phyloP scores from a whole-genome alignment of 2,113 vertebrate species.

The Sus scrofa region T2T-Sscrofa CM000824.6:197484001-197484500 shows the following conservation, averaged over 20 bases:
- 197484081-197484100: not conserved
- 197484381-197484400: not conserved
- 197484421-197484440: not conserved
- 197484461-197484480: not conserved
- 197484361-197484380: not conserved
- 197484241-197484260: not conserved
- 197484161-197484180: not conserved
- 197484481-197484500: not conserved
- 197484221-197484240: not conserved
- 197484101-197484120: not conserved
- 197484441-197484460: not conserved
- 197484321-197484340: not conserved
- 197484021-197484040: not conserved
- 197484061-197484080: not conserved
- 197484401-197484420: not conserved
- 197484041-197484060: not conserved
- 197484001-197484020: not conserved
- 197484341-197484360: not conserved
- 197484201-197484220: not conserved
- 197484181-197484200: not conserved
- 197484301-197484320: not conserved
- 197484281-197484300: not conserved
- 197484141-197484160: no score
- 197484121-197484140: no score
- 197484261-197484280: not conserved